Evolutionary conservation across 2,113 vertebrate species (phyloP).

Genomic region (Atherinomorus stipes): DNA sequence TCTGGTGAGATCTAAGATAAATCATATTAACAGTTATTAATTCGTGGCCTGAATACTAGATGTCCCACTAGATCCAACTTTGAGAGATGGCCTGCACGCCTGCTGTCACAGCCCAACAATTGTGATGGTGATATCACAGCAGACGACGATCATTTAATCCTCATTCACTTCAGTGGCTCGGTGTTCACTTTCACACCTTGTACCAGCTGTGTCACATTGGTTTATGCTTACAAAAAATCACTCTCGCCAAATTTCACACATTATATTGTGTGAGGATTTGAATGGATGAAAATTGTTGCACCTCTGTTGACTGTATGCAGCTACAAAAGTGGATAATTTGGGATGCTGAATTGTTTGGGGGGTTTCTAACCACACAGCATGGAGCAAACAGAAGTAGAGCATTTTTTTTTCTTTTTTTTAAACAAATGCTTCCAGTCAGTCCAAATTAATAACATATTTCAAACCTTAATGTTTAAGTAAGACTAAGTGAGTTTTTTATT

Average conservation of each 20-base stretch:
- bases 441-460: neutral
- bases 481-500: neutral
- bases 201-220: conserved; percentile 43
- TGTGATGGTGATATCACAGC: conserved; percentile 49
- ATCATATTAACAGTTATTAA: conserved; percentile 39
- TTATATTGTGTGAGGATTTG: conserved; percentile 17
- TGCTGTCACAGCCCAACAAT: conserved; percentile 53
- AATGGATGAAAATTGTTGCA: conserved; percentile 15
- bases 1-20: conserved; percentile 35
- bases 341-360: conserved; percentile 1
- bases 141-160: conserved; percentile 52
- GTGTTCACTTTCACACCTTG: conserved; percentile 28
- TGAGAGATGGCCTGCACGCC: conserved; percentile 7
- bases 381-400: too few relatives aligned
- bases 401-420: neutral
- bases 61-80: conserved; percentile 33
- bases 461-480: neutral
- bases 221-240: conserved; percentile 35
- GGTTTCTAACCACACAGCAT: neutral
- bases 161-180: conserved; percentile 28
- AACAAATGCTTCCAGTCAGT: conserved; percentile 2
- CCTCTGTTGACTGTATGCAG: neutral
- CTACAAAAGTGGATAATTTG: neutral
- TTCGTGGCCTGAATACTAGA: conserved; percentile 15
- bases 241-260: conserved; percentile 25